Evolutionary conservation across 2,113 vertebrate species (phyloP).

Genomic region (Gyps fulvus): DNA sequence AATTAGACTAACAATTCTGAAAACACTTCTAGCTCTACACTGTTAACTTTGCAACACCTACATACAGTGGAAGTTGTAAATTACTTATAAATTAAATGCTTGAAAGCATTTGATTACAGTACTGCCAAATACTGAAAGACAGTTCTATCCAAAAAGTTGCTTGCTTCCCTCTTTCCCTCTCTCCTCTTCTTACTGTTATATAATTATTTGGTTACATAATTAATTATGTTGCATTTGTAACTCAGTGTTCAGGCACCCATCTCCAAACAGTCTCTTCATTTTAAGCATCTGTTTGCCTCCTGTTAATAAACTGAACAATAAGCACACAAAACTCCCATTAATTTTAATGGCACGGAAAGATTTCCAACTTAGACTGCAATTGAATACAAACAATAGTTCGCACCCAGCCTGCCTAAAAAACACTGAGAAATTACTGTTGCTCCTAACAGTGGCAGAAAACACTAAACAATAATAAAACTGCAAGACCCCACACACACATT

Average conservation of each 20-base stretch:
- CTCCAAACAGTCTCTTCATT: neutral
- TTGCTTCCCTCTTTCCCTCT: neutral
- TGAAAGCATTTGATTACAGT: neutral
- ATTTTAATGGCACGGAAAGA: neutral
- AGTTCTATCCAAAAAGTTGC: neutral
- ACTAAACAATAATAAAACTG: neutral
- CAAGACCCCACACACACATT: neutral
- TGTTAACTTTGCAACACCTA: neutral
- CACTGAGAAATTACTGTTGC: neutral
- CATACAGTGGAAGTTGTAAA: neutral
- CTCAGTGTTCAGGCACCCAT: neutral
- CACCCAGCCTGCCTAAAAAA: neutral
- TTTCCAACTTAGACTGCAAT: neutral
- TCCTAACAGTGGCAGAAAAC: too few species aligned
- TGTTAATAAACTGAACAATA: neutral
- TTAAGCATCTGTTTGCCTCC: neutral
- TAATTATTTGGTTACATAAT: neutral
- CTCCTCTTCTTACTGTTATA: neutral
- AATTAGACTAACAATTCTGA: neutral
- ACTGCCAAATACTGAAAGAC: neutral
- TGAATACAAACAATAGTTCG: neutral
- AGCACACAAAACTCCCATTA: neutral
- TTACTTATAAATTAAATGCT: neutral
- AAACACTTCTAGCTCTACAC: neutral
- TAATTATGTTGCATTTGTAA: neutral